Evolutionary conservation across 2,113 vertebrate genomes (phyloP).

Genomic region (Antidorcas marsupialis): DNA sequence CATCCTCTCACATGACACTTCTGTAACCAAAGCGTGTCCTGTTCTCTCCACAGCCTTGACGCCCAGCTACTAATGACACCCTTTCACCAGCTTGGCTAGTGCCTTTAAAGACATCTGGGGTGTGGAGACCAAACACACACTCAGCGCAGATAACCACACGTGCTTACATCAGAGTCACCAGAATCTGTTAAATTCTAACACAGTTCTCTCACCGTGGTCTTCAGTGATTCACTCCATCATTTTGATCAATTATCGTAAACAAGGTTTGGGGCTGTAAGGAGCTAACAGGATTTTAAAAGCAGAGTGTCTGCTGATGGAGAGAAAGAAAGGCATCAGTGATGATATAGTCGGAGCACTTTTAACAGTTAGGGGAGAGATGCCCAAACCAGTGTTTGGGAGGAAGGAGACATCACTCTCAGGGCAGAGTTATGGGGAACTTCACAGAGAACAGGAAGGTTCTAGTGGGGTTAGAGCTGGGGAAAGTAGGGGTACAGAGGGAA

Average conservation of each 20-base stretch:
- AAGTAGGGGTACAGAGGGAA: fast-evolving
- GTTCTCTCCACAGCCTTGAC: fast-evolving
- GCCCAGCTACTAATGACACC: fast-evolving
- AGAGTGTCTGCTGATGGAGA: background rate
- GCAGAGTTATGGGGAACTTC: background rate
- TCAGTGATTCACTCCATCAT: background rate
- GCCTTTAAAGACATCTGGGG: background rate
- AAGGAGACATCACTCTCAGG: background rate
- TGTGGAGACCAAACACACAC: background rate
- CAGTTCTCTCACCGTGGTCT: fast-evolving
- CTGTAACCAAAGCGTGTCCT: background rate
- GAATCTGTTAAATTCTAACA: fast-evolving
- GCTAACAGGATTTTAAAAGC: background rate
- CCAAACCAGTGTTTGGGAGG: background rate
- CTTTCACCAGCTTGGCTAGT: fast-evolving
- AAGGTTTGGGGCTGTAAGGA: background rate
- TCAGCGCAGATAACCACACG: fast-evolving
- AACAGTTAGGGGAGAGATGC: background rate
- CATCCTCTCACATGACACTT: fast-evolving
- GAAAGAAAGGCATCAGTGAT: background rate
- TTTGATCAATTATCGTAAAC: background rate
- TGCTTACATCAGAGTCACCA: fast-evolving
- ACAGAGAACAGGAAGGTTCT: fast-evolving
- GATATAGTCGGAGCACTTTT: no score
- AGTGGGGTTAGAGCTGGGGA: background rate